These are phyloP conservation scores for Pardalotus punctatus DNA, from an alignment of 2,113 vertebrate species.

Conservation along the genomic window DNA sequence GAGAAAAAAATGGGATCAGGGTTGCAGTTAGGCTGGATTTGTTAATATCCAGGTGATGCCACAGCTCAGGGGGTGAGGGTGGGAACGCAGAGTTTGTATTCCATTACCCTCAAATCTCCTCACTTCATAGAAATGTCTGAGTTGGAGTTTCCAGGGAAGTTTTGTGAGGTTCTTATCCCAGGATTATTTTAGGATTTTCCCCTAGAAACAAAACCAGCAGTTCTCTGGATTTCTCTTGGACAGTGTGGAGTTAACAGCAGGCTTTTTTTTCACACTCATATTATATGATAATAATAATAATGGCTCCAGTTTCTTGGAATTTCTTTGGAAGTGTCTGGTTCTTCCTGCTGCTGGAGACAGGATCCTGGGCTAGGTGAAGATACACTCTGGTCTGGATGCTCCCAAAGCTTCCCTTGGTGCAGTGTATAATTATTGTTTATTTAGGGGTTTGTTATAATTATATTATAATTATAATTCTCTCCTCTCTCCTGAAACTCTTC, in stretches of 20 bases:
- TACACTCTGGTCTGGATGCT: background rate
- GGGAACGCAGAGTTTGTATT: background rate
- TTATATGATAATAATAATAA: background rate
- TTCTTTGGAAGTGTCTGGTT: background rate
- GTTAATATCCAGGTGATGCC: background rate
- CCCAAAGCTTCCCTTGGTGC: background rate
- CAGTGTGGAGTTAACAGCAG: background rate
- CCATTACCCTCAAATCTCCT: background rate
- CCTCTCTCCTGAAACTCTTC: background rate
- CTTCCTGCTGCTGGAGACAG: background rate
- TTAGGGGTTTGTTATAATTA: background rate
- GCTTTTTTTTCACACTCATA: background rate
- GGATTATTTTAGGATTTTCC: background rate
- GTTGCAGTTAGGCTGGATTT: rapidly evolving
- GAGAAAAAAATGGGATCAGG: background rate
- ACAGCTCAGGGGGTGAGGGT: background rate
- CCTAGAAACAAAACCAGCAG: background rate
- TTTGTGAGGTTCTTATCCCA: background rate
- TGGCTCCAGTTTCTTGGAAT: background rate
- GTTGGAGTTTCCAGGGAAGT: background rate
- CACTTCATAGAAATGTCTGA: background rate
- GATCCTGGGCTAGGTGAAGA: background rate
- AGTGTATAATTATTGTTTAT: background rate
- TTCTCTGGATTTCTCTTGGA: background rate
- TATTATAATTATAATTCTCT: background rate